Conservation (phyloP, 1,140 invertebrate species). For the Drosophila kohkoa region DNA sequence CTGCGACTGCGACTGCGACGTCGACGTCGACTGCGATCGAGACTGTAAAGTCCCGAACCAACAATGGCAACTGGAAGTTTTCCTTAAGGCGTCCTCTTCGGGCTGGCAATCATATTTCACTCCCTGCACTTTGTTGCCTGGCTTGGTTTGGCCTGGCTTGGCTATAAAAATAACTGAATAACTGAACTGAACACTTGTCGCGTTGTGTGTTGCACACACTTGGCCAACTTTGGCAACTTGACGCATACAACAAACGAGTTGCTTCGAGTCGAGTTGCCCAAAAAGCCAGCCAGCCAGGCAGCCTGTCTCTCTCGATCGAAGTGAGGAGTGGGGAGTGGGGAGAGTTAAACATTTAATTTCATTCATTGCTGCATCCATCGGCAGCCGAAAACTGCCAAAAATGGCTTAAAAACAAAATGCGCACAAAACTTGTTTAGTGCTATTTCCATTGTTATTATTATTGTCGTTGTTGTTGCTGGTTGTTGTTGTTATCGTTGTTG, state of each 20-base stretch:
- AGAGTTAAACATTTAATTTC: slow-evolving; percentile 72
- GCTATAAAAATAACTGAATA: slow-evolving; percentile 16
- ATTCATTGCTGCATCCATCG: slow-evolving; percentile 76
- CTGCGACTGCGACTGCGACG: slow-evolving; percentile 2
- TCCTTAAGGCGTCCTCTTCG: slow-evolving; percentile 49
- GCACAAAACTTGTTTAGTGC: slow-evolving; percentile 39
- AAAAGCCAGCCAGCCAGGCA: slow-evolving; percentile 37
- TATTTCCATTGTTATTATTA: slow-evolving; percentile 50
- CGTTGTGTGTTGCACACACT: slow-evolving; percentile 74
- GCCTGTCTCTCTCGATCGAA: slow-evolving; percentile 34
- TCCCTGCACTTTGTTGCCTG: slow-evolving; percentile 61
- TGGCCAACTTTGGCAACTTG: slow-evolving; percentile 81
- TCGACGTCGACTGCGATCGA: background rate
- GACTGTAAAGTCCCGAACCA: background rate
- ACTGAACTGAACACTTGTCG: slow-evolving; percentile 20
- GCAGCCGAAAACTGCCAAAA: slow-evolving; percentile 60
- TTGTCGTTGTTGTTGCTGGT: background rate
- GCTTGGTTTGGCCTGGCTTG: slow-evolving; percentile 11
- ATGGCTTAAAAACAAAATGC: slow-evolving; percentile 31
- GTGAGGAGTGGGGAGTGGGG: background rate
- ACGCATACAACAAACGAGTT: slow-evolving; percentile 72
- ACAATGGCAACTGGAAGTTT: slow-evolving; percentile 41
- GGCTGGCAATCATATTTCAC: slow-evolving; percentile 78
- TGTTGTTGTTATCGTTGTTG: slow-evolving; percentile 40
- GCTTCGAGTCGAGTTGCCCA: slow-evolving; percentile 47